These are phyloP conservation scores for Zaprionus vittiger DNA, from an alignment of 1,140 invertebrate species.

Conservation along the genomic window DNA sequence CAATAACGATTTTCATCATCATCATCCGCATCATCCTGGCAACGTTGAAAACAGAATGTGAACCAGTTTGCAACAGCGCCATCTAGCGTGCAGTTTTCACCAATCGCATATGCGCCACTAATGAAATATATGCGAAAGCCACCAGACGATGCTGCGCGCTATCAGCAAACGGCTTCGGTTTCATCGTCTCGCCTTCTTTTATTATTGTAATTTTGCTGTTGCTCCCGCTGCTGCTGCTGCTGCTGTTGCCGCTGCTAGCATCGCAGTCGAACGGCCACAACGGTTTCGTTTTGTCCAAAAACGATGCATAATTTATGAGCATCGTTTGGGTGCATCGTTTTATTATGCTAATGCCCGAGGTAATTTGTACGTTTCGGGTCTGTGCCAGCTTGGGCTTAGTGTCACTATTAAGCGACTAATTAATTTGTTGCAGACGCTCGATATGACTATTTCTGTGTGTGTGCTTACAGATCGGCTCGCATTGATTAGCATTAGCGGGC, in stretches of 20 bases:
- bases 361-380: constrained; percentile 75
- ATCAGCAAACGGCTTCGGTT: constrained; percentile 71
- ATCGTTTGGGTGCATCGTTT: constrained; percentile 72
- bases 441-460: constrained; percentile 47
- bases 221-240: not conserved
- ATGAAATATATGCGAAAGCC: constrained; percentile 79
- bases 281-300: constrained; percentile 75
- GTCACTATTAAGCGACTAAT: constrained; percentile 82
- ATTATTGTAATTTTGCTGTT: constrained; percentile 59
- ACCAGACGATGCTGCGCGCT: constrained; percentile 49
- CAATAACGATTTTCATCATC: constrained; percentile 82
- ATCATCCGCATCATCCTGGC: constrained; percentile 70
- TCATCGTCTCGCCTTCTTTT: constrained; percentile 52
- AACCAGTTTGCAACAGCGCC: constrained; percentile 63
- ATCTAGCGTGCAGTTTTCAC: constrained; percentile 74
- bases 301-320: constrained; percentile 81
- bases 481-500: constrained; percentile 72
- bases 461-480: constrained; percentile 22
- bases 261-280: constrained; percentile 36
- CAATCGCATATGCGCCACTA: constrained; percentile 62
- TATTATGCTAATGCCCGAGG: constrained; percentile 75
- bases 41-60: constrained; percentile 68
- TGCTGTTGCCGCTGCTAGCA: not conserved
- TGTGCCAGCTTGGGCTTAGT: constrained; percentile 70
- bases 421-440: constrained; percentile 78